Evolutionary conservation across 2,888 invertebrate genomes (phyloP), one percentile per base, ranked within the genome.

Genomic region (Apamea anceps): DNA sequence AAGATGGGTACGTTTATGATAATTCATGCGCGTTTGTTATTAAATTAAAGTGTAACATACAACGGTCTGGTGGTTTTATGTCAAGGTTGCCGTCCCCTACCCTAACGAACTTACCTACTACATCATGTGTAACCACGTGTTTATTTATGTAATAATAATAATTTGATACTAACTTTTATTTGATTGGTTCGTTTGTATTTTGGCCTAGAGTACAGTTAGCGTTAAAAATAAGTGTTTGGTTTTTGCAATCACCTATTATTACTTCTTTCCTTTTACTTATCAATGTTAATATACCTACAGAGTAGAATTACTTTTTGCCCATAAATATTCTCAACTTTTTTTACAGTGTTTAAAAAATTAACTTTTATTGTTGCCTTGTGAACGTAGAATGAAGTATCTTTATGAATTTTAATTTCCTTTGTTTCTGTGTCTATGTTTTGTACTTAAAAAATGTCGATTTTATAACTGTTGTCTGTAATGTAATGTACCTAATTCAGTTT

Each of bases 81-180:
- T 95, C 95, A 95, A 95, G 95, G 95, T 88, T 93, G 86, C 75
- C 60, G 82, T 92, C 92, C 94, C 92, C 93, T 92, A 93, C 92
- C 93, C 93, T 91, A 90, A 86, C 83, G 84, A 82, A 77, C 87
- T 77, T 85, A 54, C 80, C 54, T 80, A 84, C 80, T 78, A 42
- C 77, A 67, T 76, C 75, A 65, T 76, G 81, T 80, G 65, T 57
- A 60, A 75, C 75, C 87, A 90, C 82, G 87, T 88, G 89, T 81
- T 83, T 72, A 75, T 65, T 73, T 87, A 65, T 76, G 66, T 72
- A 67, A 76, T 72, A 82, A 82, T 82, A 85, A 85, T 73, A 28
- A 48, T 80, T 73, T 25, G 65, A 63, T 74, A 42, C 42, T 15
- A 12, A 18, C 13, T 18, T 18, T n/a, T 74, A 70, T 76, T 80